Evolutionary conservation across 2,797 vertebrate species (phyloP).

Genomic region (Borostomias antarcticus): DNA sequence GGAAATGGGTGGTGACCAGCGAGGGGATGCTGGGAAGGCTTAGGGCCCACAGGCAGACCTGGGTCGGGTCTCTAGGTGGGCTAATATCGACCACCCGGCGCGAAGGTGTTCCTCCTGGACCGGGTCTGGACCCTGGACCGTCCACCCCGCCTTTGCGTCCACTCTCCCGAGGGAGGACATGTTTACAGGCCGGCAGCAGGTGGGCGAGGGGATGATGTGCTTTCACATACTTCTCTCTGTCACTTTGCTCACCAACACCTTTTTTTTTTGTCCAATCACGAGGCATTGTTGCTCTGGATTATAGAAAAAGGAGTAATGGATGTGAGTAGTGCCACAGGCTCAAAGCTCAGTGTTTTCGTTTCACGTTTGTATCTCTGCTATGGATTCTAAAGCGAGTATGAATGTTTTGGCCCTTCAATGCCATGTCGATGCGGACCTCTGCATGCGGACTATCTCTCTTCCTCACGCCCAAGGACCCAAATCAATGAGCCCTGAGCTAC

Average conservation of each 20-base stretch:
- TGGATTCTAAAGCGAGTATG: conserved; percentile 57
- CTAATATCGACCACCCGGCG: not conserved
- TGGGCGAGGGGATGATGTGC: conserved; percentile 35
- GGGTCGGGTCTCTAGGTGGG: conserved; percentile 28
- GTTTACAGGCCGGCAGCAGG: not conserved
- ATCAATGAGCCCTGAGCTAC: not conserved
- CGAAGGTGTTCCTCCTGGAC: not conserved
- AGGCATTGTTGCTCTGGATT: conserved; percentile 63
- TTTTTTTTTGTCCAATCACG: conserved; percentile 25
- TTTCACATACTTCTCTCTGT: conserved; percentile 46
- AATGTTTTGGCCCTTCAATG: conserved; percentile 43
- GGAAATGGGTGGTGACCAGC: not conserved
- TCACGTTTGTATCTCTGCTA: conserved; percentile 47
- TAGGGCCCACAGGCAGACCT: conserved; percentile 50
- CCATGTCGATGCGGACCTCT: conserved; percentile 11
- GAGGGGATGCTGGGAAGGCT: conserved; percentile 21
- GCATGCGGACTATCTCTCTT: conserved; percentile 35
- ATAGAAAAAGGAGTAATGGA: conserved; percentile 70
- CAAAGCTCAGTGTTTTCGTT: conserved; percentile 1
- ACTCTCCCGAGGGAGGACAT: not conserved
- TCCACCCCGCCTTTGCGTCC: too few relatives aligned
- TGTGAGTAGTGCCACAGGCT: conserved; percentile 60
- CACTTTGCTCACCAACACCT: conserved; percentile 15
- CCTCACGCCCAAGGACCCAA: not conserved
- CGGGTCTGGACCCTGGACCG: too few relatives aligned